Evolutionary conservation across 92 coral and sea anemone genomes (phyloP), one percentile per base, ranked within the genome.

Genomic region (Heliopora coerulea): DNA sequence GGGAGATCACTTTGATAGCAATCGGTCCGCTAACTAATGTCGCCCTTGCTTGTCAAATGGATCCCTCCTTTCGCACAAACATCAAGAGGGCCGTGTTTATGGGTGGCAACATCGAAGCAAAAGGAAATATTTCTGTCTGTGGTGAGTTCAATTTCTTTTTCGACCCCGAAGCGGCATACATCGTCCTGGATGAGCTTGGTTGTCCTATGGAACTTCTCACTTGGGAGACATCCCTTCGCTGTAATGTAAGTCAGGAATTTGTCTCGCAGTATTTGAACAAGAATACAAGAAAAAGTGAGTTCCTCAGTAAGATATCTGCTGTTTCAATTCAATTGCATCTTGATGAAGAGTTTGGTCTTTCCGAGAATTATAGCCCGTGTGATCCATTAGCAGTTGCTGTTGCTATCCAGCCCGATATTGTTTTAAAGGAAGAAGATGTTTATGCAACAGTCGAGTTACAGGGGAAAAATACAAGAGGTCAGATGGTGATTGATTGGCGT

Each of bases 401-500:
- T 32, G 89, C 86, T 44, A 50, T 85, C 1, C 65, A 66, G 8
- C 96, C 97, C 20, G 96, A 85, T 0, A 48, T 85, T 12, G 86
- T 89, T 9, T 56, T 77, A 3, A 74, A 81, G 59, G 78, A 83
- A 54, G 73, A 78, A 65, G 77, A 59, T 34, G 87, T 89, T 46
- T 84, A 65, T 84, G 96, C 97, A 28, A 82, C 97, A 0, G 67
- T 86, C 3, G 97, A 92, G 79, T 74, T 89, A 28, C 87, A 85
- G 37, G 97, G 97, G 0, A 67, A 78, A 18, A 77, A 84, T 27
- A 92, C 97, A 4, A 65, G 89, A 23, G 97, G 97, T 63, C 92
- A 92, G 66, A 83, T 89, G 96, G 96, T 89, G 46, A 84, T 92
- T 15, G 97, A 92, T 75, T 92, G 97, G 97, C 34, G 89, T 25